These are phyloP conservation scores for Bostrychus sinensis DNA, from an alignment of 2,113 vertebrate genomes.

Conservation along the genomic window DNA sequence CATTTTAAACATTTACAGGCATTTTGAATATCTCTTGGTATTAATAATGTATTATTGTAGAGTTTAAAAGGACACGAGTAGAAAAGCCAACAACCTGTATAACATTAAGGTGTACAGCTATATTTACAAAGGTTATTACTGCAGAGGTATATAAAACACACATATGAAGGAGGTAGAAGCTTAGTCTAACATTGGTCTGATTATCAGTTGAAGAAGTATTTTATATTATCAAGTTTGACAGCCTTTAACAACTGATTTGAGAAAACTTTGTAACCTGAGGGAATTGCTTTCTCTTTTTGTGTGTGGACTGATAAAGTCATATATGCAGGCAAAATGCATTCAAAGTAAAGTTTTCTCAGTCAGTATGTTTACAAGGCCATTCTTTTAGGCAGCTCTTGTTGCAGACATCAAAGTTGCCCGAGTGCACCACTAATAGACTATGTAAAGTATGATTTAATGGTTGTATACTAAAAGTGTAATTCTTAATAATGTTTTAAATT, in stretches of 20 bases:
- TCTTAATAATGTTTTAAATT: neutral
- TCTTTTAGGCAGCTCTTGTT: neutral
- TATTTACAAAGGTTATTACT: conserved; percentile 17
- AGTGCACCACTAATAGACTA: neutral
- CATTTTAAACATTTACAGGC: neutral
- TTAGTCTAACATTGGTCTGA: conserved; percentile 12
- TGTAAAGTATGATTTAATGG: neutral
- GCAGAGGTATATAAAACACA: conserved; percentile 30
- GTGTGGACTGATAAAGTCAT: neutral
- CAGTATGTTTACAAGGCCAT: neutral
- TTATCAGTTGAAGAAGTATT: conserved; percentile 6
- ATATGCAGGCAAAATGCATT: neutral
- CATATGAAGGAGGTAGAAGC: conserved; percentile 62
- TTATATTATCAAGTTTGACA: too few species aligned
- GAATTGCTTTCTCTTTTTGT: neutral
- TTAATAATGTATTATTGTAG: too few species aligned
- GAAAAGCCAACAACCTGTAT: conserved; percentile 33
- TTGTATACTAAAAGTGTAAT: neutral
- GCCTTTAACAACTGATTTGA: neutral
- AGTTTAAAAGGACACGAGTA: conserved; percentile 1
- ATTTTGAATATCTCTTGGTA: too few species aligned
- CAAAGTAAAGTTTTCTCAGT: neutral
- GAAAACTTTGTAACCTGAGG: neutral
- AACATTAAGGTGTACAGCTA: conserved; percentile 15
- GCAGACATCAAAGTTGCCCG: neutral